Evolutionary conservation across 2,113 vertebrate species (phyloP).

Genomic region (Setophaga coronata): DNA sequence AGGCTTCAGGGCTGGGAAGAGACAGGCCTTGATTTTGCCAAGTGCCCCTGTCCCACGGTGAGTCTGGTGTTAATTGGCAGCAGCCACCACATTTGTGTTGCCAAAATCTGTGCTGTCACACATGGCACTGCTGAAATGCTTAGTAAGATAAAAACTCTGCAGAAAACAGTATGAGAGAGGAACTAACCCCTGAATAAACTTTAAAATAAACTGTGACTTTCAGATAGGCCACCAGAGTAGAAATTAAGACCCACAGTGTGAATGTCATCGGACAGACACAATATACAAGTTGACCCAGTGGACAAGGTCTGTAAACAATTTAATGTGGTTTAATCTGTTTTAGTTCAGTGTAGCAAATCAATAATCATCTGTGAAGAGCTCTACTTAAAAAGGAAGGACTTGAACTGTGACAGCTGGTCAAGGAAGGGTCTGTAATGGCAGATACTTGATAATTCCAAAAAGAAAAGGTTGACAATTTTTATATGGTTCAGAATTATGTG

Average conservation of each 20-base stretch:
- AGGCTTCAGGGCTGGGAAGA: not conserved
- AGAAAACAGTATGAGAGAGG: not conserved
- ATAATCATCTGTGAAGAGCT: not conserved
- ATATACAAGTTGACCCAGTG: not conserved
- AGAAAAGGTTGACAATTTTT: not conserved
- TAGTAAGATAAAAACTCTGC: not conserved
- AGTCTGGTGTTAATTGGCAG: not conserved
- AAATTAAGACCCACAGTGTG: not conserved
- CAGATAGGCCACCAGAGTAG: not conserved
- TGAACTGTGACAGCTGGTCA: not conserved
- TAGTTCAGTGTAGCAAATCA: not conserved
- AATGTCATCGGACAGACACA: not conserved
- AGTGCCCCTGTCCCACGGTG: not conserved
- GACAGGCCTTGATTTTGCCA: not conserved
- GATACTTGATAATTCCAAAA: not conserved
- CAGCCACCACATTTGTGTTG: accelerated
- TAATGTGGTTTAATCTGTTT: not conserved
- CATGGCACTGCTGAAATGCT: not conserved
- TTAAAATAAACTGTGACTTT: not conserved
- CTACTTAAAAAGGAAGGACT: not conserved
- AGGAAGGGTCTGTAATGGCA: not conserved
- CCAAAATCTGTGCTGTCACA: not conserved
- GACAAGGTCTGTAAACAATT: not conserved
- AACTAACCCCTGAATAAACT: not conserved
- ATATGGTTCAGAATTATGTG: not conserved